A percentile compares a stretch with the other conserved stretches of the same genome.
Evolutionary conservation across 2,888 invertebrate genomes (phyloP).

Genomic region (Acronicta alni): DNA sequence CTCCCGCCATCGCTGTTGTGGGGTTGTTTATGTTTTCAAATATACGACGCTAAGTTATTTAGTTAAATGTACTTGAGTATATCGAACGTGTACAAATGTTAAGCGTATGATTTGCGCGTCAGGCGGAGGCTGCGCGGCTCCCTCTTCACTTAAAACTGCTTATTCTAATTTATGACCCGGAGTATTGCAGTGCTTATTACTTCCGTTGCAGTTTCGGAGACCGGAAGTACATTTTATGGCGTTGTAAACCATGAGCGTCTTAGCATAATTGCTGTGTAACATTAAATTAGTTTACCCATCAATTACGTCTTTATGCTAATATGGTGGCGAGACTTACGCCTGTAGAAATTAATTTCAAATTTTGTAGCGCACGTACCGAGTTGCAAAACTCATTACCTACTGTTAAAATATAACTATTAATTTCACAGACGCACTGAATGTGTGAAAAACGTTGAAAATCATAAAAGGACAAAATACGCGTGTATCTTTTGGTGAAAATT

Average conservation of each 20-base stretch:
- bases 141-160: slow-evolving; percentile 83
- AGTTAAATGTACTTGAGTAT: slow-evolving; percentile 37
- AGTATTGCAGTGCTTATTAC: slow-evolving; percentile 88
- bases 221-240: slow-evolving; percentile 85
- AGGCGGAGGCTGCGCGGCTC: slow-evolving; percentile 64
- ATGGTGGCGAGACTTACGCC: slow-evolving; percentile 64
- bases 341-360: slow-evolving; percentile 62
- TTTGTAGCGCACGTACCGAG: slow-evolving; percentile 51
- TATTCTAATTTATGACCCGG: slow-evolving; percentile 85
- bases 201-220: slow-evolving; percentile 84
- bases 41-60: slow-evolving; percentile 59
- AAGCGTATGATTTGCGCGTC: slow-evolving; percentile 60
- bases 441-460: slow-evolving; percentile 29
- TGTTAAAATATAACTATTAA: slow-evolving; percentile 44
- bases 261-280: slow-evolving; percentile 86
- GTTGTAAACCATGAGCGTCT: slow-evolving; percentile 86
- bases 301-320: slow-evolving; percentile 84
- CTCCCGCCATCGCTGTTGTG: slow-evolving; percentile 74
- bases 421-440: slow-evolving; percentile 30
- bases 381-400: slow-evolving; percentile 49
- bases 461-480: slow-evolving; percentile 27
- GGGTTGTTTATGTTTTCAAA: slow-evolving; percentile 79
- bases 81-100: slow-evolving; percentile 50
- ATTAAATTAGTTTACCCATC: slow-evolving; percentile 86
- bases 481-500: slow-evolving; percentile 39